Evolutionary conservation across 1,140 invertebrate species (phyloP), one percentile per base, ranked within the genome.

Genomic region (Drosophila prosaltans): DNA sequence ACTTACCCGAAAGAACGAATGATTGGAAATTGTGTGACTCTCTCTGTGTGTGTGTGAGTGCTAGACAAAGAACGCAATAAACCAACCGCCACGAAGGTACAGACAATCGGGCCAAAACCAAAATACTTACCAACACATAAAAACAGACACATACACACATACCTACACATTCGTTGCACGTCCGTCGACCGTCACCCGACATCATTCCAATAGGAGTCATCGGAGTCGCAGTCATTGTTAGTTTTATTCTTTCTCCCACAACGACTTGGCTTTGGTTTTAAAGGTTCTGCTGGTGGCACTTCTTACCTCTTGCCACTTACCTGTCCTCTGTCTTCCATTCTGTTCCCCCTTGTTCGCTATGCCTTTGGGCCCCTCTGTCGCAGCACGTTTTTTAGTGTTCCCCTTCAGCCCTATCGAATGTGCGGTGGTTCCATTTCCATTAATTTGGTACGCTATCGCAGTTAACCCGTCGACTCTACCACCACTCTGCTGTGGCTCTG

Each of bases 161-260:
- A 81, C 59, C 51, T 72, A 69, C n/a, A 65, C 58, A 51, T 69
- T 59, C 10, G 69, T 40, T 80, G 83, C 83, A 85, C 72, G 80
- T 79, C 45, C 16, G 21, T 51, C 21, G 1, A n/a, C n/a, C 41
- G 6, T 48, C 45, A 21, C 21, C 16, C 57, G 63, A 58, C 69
- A 68, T 88, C 80, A 83, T 88, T 88, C 83, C 83, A 88, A 89
- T 88, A 84, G 84, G 80, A 86, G 64, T 16, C 70, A 63, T 41
- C 70, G 39, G 54, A 51, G 62, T 71, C 40, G 40, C 26, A 58
- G 77, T 82, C 64, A 74, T 88, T 88, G 83, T 88, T 88, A 88
- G 80, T 88, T 88, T 88, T 89, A 72, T 88, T 88, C 84, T 89
- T 83, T 88, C 83, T 88, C 83, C 83, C 83, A 88, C 83, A 89